Conservation (phyloP, 2,888 invertebrate species). For the Tyria jacobaeae region DNA sequence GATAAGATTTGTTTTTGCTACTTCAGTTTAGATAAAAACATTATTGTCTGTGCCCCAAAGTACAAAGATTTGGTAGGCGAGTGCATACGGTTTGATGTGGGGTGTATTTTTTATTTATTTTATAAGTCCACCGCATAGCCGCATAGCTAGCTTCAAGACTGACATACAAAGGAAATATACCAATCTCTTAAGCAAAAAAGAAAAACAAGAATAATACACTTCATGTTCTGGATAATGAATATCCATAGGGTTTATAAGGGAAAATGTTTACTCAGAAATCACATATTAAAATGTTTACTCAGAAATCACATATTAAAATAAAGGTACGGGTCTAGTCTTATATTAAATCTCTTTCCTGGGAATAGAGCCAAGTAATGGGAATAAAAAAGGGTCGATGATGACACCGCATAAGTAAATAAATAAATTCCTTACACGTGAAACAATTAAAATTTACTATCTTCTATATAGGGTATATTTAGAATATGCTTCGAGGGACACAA, state of each 20-base stretch:
- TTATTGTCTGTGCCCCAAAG: background rate
- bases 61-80: too few relatives aligned
- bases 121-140: too few relatives aligned
- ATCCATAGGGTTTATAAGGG: background rate
- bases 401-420: background rate
- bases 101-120: too few relatives aligned
- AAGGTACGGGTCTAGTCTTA: background rate
- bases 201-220: background rate
- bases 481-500: too few relatives aligned
- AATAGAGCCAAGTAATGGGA: background rate
- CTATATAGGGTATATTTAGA: too few relatives aligned
- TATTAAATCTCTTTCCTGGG: background rate
- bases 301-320: background rate
- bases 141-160: too few relatives aligned
- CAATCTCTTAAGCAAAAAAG: too few relatives aligned
- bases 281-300: background rate
- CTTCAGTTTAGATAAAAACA: background rate
- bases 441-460: background rate
- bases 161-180: too few relatives aligned
- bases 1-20: slow-evolving; percentile 25
- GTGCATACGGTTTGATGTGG: too few relatives aligned
- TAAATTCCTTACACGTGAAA: background rate
- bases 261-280: background rate
- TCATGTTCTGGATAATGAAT: background rate
- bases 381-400: too few relatives aligned